Percentiles rank a stretch among this genome's conserved stretches.
Evolutionary conservation across 2,113 vertebrate genomes (phyloP).

Genomic region (Numida meleagris): DNA sequence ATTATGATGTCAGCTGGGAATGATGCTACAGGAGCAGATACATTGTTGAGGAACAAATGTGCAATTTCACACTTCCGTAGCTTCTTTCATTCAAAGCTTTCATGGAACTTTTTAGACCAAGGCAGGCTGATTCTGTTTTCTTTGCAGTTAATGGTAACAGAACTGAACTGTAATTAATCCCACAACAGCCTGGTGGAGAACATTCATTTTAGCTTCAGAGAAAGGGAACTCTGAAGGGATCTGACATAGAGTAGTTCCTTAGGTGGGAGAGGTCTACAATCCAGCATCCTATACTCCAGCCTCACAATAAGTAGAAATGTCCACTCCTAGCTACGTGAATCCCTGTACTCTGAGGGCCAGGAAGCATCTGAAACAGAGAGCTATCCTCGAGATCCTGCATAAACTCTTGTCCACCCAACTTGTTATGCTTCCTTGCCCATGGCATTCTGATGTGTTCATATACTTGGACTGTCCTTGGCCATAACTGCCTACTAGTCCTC

Average conservation of each 20-base stretch:
- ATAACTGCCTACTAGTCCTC: background rate
- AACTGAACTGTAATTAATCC: slow-evolving; percentile 15
- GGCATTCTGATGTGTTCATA: background rate
- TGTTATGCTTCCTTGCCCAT: background rate
- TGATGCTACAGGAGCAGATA: background rate
- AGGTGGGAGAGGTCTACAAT: background rate
- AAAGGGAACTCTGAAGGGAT: background rate
- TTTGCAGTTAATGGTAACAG: background rate
- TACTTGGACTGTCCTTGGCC: background rate
- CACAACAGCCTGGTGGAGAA: background rate
- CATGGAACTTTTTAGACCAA: slow-evolving; percentile 2
- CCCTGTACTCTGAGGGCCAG: background rate
- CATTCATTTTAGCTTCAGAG: background rate
- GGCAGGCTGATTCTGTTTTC: background rate
- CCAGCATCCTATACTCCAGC: background rate
- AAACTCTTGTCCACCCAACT: background rate
- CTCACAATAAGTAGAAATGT: background rate
- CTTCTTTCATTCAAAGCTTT: slow-evolving; percentile 9
- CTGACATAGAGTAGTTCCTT: background rate
- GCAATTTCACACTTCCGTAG: background rate
- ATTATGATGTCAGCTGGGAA: slow-evolving; percentile 35
- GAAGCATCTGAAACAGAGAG: background rate
- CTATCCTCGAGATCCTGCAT: background rate
- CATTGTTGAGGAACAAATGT: background rate
- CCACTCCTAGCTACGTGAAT: background rate